Conservation (phyloP, 2,797 vertebrate species). For the Gadopsis bispinosus region DNA sequence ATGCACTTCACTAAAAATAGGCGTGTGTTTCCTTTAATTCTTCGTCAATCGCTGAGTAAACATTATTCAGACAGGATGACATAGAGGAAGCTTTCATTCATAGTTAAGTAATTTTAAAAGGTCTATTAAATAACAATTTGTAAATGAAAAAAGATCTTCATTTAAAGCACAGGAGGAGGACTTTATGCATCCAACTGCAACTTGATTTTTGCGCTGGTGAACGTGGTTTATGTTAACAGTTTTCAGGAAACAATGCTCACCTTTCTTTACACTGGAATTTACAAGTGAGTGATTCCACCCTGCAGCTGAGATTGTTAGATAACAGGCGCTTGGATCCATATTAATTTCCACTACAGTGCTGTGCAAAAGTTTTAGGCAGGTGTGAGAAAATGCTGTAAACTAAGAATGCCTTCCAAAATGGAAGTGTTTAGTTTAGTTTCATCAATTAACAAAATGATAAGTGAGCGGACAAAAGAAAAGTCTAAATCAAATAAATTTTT, state of each 20-base stretch:
- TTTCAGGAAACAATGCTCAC: background rate
- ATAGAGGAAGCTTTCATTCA: background rate
- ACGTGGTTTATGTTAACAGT: background rate
- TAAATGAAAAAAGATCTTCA: background rate
- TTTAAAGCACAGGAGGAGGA: background rate
- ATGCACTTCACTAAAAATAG: background rate
- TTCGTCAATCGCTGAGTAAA: background rate
- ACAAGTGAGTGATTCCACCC: slow-evolving; percentile 9
- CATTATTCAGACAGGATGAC: background rate
- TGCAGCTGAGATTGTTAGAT: slow-evolving; percentile 23
- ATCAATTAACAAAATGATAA: too few species aligned
- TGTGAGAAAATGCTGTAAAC: too few species aligned
- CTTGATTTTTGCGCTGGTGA: background rate
- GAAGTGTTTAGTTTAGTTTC: too few species aligned
- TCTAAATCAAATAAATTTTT: too few species aligned
- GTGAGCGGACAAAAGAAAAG: too few species aligned
- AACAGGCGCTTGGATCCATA: background rate
- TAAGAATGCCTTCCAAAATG: too few species aligned
- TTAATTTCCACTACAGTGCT: slow-evolving; percentile 15
- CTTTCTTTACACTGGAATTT: slow-evolving; percentile 14
- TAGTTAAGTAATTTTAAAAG: background rate
- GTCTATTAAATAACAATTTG: background rate
- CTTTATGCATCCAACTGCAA: background rate
- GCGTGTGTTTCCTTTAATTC: background rate
- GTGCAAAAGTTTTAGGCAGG: too few species aligned